phyloP scores from a whole-genome alignment of 1,140 invertebrate species.

The Apocrypta bakeri region DNA sequence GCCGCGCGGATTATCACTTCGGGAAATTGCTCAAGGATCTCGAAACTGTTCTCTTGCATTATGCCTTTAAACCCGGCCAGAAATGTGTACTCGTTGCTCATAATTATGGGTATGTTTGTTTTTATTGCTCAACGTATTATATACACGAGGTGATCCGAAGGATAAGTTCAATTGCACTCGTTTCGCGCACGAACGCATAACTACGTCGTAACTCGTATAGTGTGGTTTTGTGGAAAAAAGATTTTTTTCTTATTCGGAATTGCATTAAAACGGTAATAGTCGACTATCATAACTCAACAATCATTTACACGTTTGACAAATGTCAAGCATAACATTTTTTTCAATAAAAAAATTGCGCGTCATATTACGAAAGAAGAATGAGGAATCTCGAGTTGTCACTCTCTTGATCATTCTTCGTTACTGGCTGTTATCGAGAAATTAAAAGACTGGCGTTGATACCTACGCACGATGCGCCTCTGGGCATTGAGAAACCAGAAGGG shows the following conservation, averaged over 20 bases:
- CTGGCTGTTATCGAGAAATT: slow-evolving; percentile 14
- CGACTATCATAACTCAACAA: background rate
- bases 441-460: background rate
- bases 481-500: slow-evolving; percentile 2
- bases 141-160: too few species aligned
- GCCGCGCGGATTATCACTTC: slow-evolving; percentile 79
- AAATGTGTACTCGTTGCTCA: slow-evolving; percentile 71
- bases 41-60: slow-evolving; percentile 79
- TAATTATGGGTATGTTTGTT: slow-evolving; percentile 68
- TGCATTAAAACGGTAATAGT: too few species aligned
- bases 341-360: background rate
- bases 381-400: background rate
- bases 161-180: too few species aligned
- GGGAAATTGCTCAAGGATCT: slow-evolving; percentile 79
- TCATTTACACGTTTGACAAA: too few species aligned
- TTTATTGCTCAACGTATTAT: too few species aligned
- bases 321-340: background rate
- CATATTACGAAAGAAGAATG: background rate
- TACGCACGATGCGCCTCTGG: background rate
- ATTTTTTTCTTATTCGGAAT: too few species aligned
- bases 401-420: slow-evolving; percentile 13
- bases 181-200: too few species aligned
- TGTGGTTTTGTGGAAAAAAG: too few species aligned
- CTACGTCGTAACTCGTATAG: too few species aligned
- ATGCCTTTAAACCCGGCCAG: slow-evolving; percentile 70